Conservation (phyloP, 2,797 vertebrate genomes). For the Hoplostethus atlanticus region DNA sequence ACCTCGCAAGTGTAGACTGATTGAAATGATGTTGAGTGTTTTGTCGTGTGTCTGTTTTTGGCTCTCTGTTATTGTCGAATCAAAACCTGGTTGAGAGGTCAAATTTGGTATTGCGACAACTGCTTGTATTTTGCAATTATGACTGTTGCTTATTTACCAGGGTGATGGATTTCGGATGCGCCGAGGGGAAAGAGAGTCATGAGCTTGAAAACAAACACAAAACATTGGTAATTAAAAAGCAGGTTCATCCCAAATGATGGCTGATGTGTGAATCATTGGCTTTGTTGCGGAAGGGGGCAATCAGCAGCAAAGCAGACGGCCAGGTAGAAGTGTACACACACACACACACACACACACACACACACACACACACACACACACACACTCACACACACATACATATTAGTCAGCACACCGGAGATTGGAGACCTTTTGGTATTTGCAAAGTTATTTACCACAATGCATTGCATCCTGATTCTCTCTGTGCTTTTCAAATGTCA, state of each 20-base stretch:
- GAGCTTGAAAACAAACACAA: conserved; percentile 78
- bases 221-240: conserved; percentile 76
- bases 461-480: conserved; percentile 30
- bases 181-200: conserved; percentile 67
- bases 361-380: conserved; percentile 27
- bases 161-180: conserved; percentile 62
- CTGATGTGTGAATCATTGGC: conserved; percentile 57
- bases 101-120: conserved; percentile 23
- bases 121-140: conserved; percentile 59
- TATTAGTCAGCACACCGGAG: conserved; percentile 32
- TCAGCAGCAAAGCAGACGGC: conserved; percentile 19
- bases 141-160: conserved; percentile 69
- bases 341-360: conserved; percentile 12
- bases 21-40: background rate
- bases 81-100: background rate
- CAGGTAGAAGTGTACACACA: background rate
- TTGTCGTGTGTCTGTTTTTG: no score
- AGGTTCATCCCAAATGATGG: conserved; percentile 73
- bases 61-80: background rate
- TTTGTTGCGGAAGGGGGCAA: conserved; percentile 45
- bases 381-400: conserved; percentile 48
- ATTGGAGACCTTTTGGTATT: conserved; percentile 59
- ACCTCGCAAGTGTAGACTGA: conserved; percentile 16
- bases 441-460: conserved; percentile 55
- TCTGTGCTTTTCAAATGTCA: conserved; percentile 62